Conservation (phyloP, 2,113 vertebrate genomes). For the Colinus virginianus region DNA sequence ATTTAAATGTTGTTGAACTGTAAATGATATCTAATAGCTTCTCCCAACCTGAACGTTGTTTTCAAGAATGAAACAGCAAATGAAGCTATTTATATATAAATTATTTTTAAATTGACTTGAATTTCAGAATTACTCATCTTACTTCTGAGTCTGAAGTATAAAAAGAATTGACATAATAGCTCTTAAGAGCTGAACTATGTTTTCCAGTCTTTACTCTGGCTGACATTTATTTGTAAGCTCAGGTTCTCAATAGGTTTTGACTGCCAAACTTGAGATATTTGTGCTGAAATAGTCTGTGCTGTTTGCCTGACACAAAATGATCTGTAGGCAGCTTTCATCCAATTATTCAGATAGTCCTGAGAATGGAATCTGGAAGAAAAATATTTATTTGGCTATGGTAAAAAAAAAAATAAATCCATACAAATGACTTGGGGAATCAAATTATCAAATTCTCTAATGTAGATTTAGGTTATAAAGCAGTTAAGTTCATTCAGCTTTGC, state of each 20-base stretch:
- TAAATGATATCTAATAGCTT: background rate
- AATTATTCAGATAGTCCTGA: background rate
- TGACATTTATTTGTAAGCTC: background rate
- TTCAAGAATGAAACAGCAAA: background rate
- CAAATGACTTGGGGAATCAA: no score
- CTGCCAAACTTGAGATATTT: background rate
- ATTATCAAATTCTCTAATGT: no score
- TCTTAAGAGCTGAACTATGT: background rate
- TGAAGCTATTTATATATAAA: background rate
- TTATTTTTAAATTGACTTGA: background rate
- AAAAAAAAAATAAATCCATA: background rate
- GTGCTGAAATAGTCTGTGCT: background rate
- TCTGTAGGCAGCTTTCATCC: background rate
- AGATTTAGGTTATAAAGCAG: no score
- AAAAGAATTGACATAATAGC: background rate
- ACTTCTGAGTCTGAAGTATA: background rate
- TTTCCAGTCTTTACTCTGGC: background rate
- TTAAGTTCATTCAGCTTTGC: no score
- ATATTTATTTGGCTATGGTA: background rate
- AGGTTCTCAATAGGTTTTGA: background rate
- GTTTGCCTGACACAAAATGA: fast-evolving
- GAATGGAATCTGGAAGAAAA: background rate
- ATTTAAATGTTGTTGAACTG: background rate
- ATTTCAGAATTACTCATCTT: background rate
- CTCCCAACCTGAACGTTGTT: background rate